Evolutionary conservation across 2,888 invertebrate species (phyloP).

Genomic region (Dusona sp.): DNA sequence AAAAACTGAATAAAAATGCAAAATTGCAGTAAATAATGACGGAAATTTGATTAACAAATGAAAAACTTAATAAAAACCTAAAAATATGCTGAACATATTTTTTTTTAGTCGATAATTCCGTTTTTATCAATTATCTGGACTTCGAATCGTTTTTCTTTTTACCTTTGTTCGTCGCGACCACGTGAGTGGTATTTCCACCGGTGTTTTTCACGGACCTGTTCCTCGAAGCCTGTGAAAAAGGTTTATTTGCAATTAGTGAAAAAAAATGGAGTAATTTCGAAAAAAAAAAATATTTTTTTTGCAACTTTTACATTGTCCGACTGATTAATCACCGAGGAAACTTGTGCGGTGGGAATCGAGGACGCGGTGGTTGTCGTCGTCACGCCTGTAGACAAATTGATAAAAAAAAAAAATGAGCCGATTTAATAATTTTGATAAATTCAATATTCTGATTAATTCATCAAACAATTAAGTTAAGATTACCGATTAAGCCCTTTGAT

Average conservation of each 20-base stretch:
- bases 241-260: neutral
- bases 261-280: neutral
- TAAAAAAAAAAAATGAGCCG: neutral
- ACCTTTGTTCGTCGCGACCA: conserved; percentile 76
- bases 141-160: neutral
- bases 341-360: conserved; percentile 69
- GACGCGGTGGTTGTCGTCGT: conserved; percentile 72
- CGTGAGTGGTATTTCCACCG: conserved; percentile 71
- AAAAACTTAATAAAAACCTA: no score
- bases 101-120: neutral
- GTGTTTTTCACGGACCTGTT: conserved; percentile 70
- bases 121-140: neutral
- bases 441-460: neutral
- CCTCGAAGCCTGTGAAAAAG: conserved; percentile 50
- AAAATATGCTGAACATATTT: no score
- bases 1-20: neutral
- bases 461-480: no score
- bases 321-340: conserved; percentile 68
- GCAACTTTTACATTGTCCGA: conserved; percentile 74
- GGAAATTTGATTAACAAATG: no score
- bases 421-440: neutral
- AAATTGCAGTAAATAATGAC: neutral
- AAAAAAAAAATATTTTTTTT: neutral
- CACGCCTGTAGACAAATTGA: conserved; percentile 67
- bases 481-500: no score